Percentiles rank a stretch among this genome's conserved stretches.
Evolutionary conservation across 2,113 vertebrate species (phyloP).

Genomic region (Hucho hucho): DNA sequence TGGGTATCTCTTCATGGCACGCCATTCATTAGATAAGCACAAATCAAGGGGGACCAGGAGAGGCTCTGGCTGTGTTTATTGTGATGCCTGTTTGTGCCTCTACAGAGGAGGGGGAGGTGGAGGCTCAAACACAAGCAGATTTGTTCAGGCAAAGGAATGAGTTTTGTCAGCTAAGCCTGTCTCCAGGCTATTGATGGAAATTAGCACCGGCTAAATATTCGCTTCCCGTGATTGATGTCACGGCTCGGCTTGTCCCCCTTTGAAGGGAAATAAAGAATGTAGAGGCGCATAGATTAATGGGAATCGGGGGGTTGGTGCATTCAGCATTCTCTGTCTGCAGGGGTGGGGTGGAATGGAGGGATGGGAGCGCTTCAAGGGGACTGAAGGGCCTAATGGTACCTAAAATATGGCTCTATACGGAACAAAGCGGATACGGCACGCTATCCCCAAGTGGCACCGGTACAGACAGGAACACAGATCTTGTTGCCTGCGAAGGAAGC

Average conservation of each 20-base stretch:
- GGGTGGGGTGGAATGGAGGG: slow-evolving; percentile 52
- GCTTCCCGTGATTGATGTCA: slow-evolving; percentile 78
- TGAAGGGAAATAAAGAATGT: slow-evolving; percentile 78
- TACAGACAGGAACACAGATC: not conserved
- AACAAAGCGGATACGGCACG: slow-evolving; percentile 49
- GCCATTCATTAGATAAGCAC: slow-evolving; percentile 75
- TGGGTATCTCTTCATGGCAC: slow-evolving; percentile 68
- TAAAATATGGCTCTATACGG: slow-evolving; percentile 43
- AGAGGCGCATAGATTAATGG: slow-evolving; percentile 72
- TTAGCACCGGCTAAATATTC: slow-evolving; percentile 80
- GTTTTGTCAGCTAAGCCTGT: slow-evolving; percentile 80
- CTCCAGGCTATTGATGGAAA: slow-evolving; percentile 79
- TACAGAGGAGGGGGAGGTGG: slow-evolving; percentile 53
- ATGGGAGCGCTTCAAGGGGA: slow-evolving; percentile 22
- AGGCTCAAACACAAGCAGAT: slow-evolving; percentile 68
- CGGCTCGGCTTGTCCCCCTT: slow-evolving; percentile 75
- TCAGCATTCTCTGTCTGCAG: slow-evolving; percentile 53
- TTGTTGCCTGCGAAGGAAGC: no score
- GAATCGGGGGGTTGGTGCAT: slow-evolving; percentile 55
- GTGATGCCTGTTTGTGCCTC: slow-evolving; percentile 65
- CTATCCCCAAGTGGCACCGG: not conserved
- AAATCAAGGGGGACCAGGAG: slow-evolving; percentile 69
- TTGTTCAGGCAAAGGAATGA: slow-evolving; percentile 75
- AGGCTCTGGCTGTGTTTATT: slow-evolving; percentile 74
- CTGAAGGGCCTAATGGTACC: no score